phyloP scores from a whole-genome alignment of 2,888 invertebrate genomes.

The Pyrochroa serraticornis region DNA sequence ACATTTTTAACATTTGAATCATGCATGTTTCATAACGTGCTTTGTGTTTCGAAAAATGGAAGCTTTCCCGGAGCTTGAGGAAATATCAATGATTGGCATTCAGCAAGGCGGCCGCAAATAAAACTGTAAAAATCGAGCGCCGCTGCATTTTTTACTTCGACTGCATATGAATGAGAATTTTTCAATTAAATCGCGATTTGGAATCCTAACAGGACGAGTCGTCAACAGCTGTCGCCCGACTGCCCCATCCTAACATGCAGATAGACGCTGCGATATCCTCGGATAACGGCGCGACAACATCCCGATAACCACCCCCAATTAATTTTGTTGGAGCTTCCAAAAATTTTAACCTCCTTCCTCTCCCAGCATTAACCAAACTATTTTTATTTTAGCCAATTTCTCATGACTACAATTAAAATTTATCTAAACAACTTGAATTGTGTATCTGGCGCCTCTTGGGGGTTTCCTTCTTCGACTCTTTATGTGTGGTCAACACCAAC shows the following conservation, averaged over 20 bases:
- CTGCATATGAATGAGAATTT: constrained; percentile 60
- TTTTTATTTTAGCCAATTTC: no score
- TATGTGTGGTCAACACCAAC: no score
- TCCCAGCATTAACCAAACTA: constrained; percentile 4
- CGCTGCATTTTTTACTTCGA: constrained; percentile 57
- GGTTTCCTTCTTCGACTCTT: no score
- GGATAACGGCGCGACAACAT: no score
- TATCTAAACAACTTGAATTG: no score
- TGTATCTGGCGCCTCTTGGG: no score
- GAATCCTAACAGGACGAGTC: constrained; percentile 47
- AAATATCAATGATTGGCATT: constrained; percentile 53
- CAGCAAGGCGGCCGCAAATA: constrained; percentile 52
- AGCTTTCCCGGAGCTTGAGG: constrained; percentile 39
- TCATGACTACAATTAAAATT: no score
- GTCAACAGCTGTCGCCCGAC: constrained; percentile 47
- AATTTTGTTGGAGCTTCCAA: no score
- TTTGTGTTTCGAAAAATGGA: constrained; percentile 46
- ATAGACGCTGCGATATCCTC: not conserved
- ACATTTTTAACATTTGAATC: constrained; percentile 57
- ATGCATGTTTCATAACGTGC: constrained; percentile 53
- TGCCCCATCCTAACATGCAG: constrained; percentile 9
- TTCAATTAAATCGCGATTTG: constrained; percentile 60
- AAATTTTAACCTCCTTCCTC: no score
- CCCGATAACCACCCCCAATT: no score
- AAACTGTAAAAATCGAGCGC: constrained; percentile 53